phyloP scores from a whole-genome alignment of 1,140 invertebrate genomes.

The Stegodyphus dumicola region DNA sequence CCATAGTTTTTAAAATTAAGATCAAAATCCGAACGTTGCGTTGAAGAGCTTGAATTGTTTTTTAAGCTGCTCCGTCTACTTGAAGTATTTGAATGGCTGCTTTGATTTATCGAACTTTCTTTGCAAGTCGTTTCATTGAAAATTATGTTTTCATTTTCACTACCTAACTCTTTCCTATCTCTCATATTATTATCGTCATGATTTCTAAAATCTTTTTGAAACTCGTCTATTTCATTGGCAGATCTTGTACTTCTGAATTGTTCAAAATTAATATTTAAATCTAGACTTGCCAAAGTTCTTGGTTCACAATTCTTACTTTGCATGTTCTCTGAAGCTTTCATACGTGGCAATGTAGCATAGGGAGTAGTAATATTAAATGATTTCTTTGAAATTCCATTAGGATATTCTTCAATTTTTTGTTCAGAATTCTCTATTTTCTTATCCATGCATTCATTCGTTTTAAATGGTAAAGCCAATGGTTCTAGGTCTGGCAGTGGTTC shows the following conservation, averaged over 20 bases:
- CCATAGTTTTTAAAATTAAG: conserved; percentile 52
- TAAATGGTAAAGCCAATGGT: too few species aligned
- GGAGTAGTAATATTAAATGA: too few species aligned
- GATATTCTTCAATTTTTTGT: too few species aligned
- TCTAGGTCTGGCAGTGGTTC: conserved; percentile 12
- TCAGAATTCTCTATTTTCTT: background rate
- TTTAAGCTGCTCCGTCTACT: conserved; percentile 18
- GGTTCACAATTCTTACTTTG: conserved; percentile 1
- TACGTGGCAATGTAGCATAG: conserved; percentile 35
- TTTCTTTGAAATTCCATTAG: too few species aligned
- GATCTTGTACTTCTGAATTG: background rate
- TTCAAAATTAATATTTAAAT: conserved; percentile 45
- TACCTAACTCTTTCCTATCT: too few species aligned
- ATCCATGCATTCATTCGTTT: background rate
- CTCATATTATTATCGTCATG: too few species aligned
- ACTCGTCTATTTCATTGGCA: background rate
- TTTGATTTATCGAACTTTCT: too few species aligned
- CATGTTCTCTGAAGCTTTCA: background rate
- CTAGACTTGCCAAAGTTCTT: conserved; percentile 39
- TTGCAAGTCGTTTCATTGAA: too few species aligned
- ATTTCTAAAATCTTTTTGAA: background rate
- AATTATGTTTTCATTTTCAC: too few species aligned
- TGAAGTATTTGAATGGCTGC: too few species aligned
- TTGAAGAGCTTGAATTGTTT: background rate
- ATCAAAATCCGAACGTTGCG: conserved; percentile 30